A percentile compares a stretch with the other conserved stretches of the same genome.
These are phyloP conservation scores for Pollicipes pollicipes DNA, from an alignment of 1,140 invertebrate species.

Conservation along the genomic window DNA sequence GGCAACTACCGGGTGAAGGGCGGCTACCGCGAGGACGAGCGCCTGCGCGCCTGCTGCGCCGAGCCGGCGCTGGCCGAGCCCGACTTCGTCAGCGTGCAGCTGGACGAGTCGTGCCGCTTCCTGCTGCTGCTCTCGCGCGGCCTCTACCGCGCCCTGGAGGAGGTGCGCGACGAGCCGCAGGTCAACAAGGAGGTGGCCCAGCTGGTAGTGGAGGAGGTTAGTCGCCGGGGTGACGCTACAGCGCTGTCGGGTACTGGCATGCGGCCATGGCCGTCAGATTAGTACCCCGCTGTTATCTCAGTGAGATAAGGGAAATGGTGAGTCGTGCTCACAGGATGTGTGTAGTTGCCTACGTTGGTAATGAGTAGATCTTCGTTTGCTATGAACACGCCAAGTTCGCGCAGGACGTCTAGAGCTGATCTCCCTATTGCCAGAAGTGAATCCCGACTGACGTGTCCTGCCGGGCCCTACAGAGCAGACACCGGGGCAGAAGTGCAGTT, in stretches of 20 bases:
- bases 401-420: no score
- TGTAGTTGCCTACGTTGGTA: no score
- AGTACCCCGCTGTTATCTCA: no score
- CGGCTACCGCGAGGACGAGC: constrained; percentile 63
- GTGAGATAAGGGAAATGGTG: constrained; percentile 3
- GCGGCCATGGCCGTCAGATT: no score
- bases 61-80: constrained; percentile 70
- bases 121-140: constrained; percentile 68
- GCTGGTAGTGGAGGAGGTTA: constrained; percentile 53
- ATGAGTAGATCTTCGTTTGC: not conserved
- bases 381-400: not conserved
- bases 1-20: constrained; percentile 81
- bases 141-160: constrained; percentile 61
- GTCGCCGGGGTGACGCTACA: not conserved
- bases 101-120: constrained; percentile 62
- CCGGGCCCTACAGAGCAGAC: no score
- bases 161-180: constrained; percentile 55
- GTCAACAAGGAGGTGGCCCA: constrained; percentile 61
- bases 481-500: no score
- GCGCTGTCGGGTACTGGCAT: no score
- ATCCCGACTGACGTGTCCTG: no score
- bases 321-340: not conserved
- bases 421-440: no score
- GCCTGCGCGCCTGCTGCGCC: constrained; percentile 39
- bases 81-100: constrained; percentile 57